Evolutionary conservation across 2,113 vertebrate genomes (phyloP), one percentile per base, ranked within the genome.

Genomic region (Pterocles gutturalis): DNA sequence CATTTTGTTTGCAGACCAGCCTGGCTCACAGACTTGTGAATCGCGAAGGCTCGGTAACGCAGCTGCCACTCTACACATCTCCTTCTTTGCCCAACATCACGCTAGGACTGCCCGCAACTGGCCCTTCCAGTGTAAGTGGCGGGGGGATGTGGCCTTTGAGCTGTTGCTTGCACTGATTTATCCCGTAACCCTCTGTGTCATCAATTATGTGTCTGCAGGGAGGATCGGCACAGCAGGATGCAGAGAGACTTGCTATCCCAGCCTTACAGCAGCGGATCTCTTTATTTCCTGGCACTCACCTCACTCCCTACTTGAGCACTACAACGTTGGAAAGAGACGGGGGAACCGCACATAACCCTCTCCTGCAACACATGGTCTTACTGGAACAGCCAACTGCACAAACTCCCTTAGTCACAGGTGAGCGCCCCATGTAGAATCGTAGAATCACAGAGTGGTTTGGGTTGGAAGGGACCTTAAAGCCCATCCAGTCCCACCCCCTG

Each of bases 71-170:
- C 85, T 99, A 99, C 98, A 99, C 99, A 0, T 99, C 99, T 2
- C 99, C 99, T 3, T 99, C 99, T 85, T 97, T 99, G 96, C 99
- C 99, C 97, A 99, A 99, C 98, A 99, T 99, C 98, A 99, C 99
- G 1, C 97, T 99, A 86, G 99, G 99, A n/a, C 98, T 99, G 67
- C 99, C 99, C 25, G 99, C 99, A 62, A 98, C 99, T 1, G 98
- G 99, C 62, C 99, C 99, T n/a, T 97, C 99, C 11, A 98, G 98
- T 4, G 99, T 99, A 94, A 99, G 99, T 99, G 45, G 49, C 6
- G 8, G 1, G 18, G 54, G 41, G 8, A 10, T 1, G 1, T 34
- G 49, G 64, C 61, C 51, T 10, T 25, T 13, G 18, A 9, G 17
- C 1, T 29, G 62, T 8, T 3, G 7, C 19, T 34, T 7, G 15